Percentiles rank a stretch among this genome's conserved stretches.
Evolutionary conservation across 2,888 invertebrate species (phyloP).

Genomic region (Gryllus longicercus): DNA sequence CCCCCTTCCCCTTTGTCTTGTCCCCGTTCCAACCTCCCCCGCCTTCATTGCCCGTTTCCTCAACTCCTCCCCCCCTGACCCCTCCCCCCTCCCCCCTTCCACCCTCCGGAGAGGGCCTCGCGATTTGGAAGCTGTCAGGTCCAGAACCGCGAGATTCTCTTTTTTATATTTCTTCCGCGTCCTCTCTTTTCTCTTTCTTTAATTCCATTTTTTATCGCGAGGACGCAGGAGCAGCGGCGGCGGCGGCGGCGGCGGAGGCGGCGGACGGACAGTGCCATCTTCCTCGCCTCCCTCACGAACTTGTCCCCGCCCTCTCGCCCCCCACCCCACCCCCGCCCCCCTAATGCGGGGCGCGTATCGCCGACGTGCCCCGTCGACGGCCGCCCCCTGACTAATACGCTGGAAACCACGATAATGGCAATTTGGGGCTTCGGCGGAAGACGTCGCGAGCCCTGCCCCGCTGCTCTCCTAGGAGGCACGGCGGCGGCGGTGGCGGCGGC

Average conservation of each 20-base stretch:
- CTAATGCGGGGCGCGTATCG: slow-evolving; percentile 7
- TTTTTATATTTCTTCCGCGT: slow-evolving; percentile 19
- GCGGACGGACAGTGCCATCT: neutral
- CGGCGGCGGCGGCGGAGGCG: neutral
- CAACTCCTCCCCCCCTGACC: neutral
- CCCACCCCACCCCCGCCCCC: neutral
- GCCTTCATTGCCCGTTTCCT: too few species aligned
- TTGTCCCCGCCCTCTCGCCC: neutral
- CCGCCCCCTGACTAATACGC: slow-evolving; percentile 17
- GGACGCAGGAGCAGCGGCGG: slow-evolving; percentile 19
- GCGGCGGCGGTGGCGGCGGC: too few species aligned
- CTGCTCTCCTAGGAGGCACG: too few species aligned
- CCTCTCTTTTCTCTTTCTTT: slow-evolving; percentile 26
- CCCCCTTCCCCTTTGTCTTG: slow-evolving; percentile 7
- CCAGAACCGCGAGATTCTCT: slow-evolving; percentile 32
- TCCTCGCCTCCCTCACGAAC: neutral
- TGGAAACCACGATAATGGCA: slow-evolving; percentile 17
- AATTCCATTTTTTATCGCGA: slow-evolving; percentile 28
- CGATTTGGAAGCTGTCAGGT: slow-evolving; percentile 37
- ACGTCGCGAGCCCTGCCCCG: neutral
- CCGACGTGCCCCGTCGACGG: neutral
- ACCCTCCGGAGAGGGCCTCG: slow-evolving; percentile 19
- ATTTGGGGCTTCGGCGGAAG: neutral
- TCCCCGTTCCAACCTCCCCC: neutral
- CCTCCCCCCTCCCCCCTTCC: neutral